phyloP scores from a whole-genome alignment of 2,797 vertebrate species.

The Mergus octosetaceus region DNA sequence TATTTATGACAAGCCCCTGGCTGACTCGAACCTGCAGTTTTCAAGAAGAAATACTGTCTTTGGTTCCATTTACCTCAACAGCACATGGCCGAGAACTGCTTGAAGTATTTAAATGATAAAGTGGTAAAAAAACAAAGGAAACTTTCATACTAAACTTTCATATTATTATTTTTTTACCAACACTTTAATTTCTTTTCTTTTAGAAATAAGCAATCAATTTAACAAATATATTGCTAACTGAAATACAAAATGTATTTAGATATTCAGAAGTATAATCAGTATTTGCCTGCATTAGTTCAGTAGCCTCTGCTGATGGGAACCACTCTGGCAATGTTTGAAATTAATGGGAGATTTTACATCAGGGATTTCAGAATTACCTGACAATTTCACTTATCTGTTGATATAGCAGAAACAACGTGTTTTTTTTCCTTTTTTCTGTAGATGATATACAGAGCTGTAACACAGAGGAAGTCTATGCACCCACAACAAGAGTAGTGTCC shows the following conservation, averaged over 20 bases:
- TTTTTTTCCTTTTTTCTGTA: not conserved
- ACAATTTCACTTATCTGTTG: not conserved
- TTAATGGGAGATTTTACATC: not conserved
- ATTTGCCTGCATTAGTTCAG: not conserved
- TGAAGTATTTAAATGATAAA: not conserved
- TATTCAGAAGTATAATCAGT: not conserved
- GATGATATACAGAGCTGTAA: not conserved
- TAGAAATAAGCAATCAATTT: not conserved
- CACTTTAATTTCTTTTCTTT: not conserved
- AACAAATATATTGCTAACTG: not conserved
- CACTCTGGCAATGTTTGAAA: not conserved
- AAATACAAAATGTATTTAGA: not conserved
- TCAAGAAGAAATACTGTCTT: not conserved
- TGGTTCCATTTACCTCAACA: not conserved
- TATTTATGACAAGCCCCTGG: not conserved
- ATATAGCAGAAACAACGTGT: not conserved
- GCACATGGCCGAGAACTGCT: not conserved
- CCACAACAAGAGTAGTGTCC: not conserved
- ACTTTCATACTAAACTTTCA: no score
- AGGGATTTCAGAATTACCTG: not conserved
- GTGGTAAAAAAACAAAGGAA: not conserved
- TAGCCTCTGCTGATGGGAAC: not conserved
- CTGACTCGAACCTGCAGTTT: not conserved
- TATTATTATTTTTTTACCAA: not conserved
- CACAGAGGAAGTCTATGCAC: not conserved